Base-by-base conservation (phyloP, 2,888 invertebrate genomes). In the Litoditis marina region DNA sequence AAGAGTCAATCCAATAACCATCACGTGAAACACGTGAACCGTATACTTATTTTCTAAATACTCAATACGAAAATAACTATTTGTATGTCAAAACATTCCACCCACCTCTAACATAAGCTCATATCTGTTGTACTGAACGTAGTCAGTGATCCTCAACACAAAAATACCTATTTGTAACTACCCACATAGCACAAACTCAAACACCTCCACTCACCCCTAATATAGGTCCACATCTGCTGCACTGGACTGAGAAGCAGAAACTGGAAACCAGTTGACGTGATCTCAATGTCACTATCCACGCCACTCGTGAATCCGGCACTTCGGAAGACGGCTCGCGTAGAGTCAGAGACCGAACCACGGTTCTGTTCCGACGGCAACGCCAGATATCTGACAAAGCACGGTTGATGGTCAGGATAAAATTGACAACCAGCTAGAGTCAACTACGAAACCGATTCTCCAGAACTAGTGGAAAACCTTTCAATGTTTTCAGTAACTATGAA, bases 141-240 rank as follows among this genome's bases (percentile, higher is more conserved):
- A 96, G 86, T 1, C 19, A 36, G 19, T 34, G 8, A 25, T 19
- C 22, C 7, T n/a, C n/a, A n/a, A n/a, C n/a, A n/a, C n/a, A n/a
- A n/a, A n/a, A n/a, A n/a, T n/a, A n/a, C n/a, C n/a, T n/a, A n/a
- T n/a, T n/a, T n/a, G n/a, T n/a, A n/a, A n/a, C n/a, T n/a, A n/a
- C n/a, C n/a, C n/a, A n/a, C n/a, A n/a, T n/a, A n/a, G n/a, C n/a
- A n/a, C n/a, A n/a, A n/a, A n/a, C 11, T 55, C 31, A 31, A n/a
- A 2, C 39, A 22, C 39, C n/a, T n/a, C 49, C 16, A 47, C 46
- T 27, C 46, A 67, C 68, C 93, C 30, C 95, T 88, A 82, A 98
- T 90, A 85, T 98, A 98, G 84, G 93, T 90, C 96, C 96, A 98
- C 42, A 98, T 86, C 87, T 94, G 94, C 49, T 92, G 90, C 11